Evolutionary conservation across 2,797 vertebrate species (phyloP), one percentile per base, ranked within the genome.

Genomic region (Hephaestus fuliginosus): DNA sequence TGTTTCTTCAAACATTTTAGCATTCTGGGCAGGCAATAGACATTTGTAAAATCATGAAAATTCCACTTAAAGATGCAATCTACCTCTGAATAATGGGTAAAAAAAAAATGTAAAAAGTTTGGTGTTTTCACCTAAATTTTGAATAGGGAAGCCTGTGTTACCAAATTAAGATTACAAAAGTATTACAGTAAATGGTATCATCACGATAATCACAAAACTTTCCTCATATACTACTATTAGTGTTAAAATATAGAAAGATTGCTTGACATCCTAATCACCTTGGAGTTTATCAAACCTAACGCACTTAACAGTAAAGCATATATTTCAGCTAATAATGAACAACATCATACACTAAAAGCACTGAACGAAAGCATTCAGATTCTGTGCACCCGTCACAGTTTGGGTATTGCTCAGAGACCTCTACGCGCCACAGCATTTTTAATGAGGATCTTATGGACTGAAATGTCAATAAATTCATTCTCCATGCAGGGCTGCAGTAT

Each of bases 401-500:
- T n/a, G 18, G 14, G 5, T 39, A 22, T 8, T 39, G n/a, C 57
- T 69, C 43, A 28, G 48, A 58, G 7, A 60, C 14, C 4, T 11
- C 5, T 61, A 53, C 44, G 48, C 8, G 48, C 43, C 9, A 28
- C 78, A 51, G 46, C 25, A 57, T 73, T 62, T 65, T 12, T 74
- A 39, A 72, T 66, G 60, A 82, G 67, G 30, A 18, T 43, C 68
- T 73, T 51, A 80, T 78, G 46, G 72, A 80, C 66, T 70, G n/a
- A 75, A 77, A 77, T 53, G 72, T 78, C 63, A 78, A 36, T 73
- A 80, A 58, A 78, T 62, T 1, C 20, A 64, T 76, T 77, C 55
- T 76, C 44, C 43, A 64, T 20, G 61, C 57, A 58, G 17, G 20
- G 20, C 49, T 64, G 65, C 51, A 70, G 69, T 28, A 68, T 75